Evolutionary conservation across 2,888 invertebrate genomes (phyloP).

Genomic region (Eremobia ochroleuca): DNA sequence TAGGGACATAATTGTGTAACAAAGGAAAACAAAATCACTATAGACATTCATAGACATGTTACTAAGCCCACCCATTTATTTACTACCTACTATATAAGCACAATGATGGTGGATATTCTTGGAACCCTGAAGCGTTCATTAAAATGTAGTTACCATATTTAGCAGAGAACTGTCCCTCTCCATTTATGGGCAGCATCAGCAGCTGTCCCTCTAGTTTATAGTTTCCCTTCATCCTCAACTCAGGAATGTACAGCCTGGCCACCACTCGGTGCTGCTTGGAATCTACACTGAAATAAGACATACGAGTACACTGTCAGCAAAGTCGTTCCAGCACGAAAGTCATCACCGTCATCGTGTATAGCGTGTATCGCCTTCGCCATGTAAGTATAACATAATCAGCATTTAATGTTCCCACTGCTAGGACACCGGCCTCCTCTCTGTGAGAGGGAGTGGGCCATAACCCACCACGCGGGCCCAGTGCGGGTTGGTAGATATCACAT

Average conservation of each 20-base stretch:
- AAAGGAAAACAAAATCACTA: not conserved
- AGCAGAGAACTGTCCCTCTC: constrained; percentile 92
- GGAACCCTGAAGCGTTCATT: not conserved
- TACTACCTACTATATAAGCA: not conserved
- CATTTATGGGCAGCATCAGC: constrained; percentile 94
- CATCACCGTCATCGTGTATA: too few species aligned
- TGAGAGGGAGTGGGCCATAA: not conserved
- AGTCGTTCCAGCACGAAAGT: not conserved
- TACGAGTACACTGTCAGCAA: not conserved
- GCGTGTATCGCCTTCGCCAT: not conserved
- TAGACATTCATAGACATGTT: not conserved
- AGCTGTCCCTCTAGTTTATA: constrained; percentile 93
- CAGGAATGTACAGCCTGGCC: constrained; percentile 92
- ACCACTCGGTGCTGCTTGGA: constrained; percentile 90
- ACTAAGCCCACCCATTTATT: not conserved
- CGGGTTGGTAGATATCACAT: not conserved
- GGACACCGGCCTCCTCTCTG: not conserved
- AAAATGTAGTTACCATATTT: constrained; percentile 91
- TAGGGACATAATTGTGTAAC: not conserved
- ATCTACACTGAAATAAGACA: constrained; percentile 87
- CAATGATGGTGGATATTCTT: too few species aligned
- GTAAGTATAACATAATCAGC: too few species aligned
- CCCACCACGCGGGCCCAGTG: not conserved
- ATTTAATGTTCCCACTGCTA: too few species aligned
- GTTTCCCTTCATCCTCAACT: constrained; percentile 92